Conservation (phyloP, 2,113 vertebrate species). For the Rhabdornis inornatus region DNA sequence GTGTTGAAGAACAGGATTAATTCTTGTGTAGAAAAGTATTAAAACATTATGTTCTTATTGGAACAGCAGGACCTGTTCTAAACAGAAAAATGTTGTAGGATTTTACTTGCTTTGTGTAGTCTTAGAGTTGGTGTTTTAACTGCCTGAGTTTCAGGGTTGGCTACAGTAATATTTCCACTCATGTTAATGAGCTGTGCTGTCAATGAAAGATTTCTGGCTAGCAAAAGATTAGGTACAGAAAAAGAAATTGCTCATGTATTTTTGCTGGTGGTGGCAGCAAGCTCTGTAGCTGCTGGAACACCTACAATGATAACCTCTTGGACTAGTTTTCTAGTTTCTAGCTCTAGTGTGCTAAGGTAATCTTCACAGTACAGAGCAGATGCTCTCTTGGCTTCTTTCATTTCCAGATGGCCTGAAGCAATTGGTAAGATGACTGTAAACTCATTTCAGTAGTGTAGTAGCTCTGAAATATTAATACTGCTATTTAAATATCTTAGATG, state of each 20-base stretch:
- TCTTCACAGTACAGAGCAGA: conserved; percentile 26
- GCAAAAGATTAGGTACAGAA: background rate
- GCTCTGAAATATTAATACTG: conserved; percentile 52
- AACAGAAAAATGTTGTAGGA: background rate
- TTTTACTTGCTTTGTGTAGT: background rate
- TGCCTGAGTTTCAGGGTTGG: background rate
- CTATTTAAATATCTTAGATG: conserved; percentile 57
- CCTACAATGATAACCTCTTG: background rate
- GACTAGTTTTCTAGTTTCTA: conserved; percentile 3
- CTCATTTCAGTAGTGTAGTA: conserved; percentile 26
- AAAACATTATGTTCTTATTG: background rate
- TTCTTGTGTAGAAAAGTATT: background rate
- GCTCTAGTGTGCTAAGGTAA: conserved; percentile 3
- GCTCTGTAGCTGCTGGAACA: background rate
- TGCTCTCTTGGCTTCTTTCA: conserved; percentile 47
- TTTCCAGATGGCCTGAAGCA: conserved; percentile 58
- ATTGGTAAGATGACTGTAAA: conserved; percentile 54
- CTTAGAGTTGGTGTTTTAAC: background rate
- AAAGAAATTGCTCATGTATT: background rate
- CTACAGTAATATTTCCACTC: background rate
- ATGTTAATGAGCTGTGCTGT: background rate
- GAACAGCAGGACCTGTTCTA: background rate
- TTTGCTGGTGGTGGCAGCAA: background rate
- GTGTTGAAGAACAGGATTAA: background rate
- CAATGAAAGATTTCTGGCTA: background rate